A percentile compares a stretch with the other conserved stretches of the same genome.
Evolutionary conservation across 2,113 vertebrate genomes (phyloP).

Genomic region (Nyctereutes procyonoides): DNA sequence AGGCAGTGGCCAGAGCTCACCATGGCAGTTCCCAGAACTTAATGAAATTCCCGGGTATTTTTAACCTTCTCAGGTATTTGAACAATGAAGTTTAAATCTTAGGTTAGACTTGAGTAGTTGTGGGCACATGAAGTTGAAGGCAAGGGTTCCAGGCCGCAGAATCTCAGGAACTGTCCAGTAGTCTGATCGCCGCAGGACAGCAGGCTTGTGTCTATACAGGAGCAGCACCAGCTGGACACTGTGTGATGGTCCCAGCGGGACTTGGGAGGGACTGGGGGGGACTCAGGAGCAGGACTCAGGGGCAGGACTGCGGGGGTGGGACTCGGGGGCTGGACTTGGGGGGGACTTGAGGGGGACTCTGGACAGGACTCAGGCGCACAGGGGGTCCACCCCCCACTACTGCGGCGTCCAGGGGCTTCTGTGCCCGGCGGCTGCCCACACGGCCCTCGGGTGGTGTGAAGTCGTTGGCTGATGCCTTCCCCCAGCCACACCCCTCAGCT

Average conservation of each 20-base stretch:
- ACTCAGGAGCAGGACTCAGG: too few relatives aligned
- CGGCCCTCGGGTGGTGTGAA: rapidly evolving
- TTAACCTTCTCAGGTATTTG: neutral
- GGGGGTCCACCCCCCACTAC: neutral
- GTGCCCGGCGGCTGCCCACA: neutral
- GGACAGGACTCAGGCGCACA: too few relatives aligned
- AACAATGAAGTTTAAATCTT: neutral
- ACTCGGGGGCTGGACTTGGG: neutral
- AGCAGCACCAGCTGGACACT: neutral
- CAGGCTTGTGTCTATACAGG: neutral
- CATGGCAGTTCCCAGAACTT: neutral
- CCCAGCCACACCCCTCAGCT: neutral
- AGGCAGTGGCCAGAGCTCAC: neutral
- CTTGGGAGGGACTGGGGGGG: neutral
- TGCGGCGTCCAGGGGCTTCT: neutral
- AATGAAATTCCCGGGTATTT: neutral
- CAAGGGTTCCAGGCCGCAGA: neutral
- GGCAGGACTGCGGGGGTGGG: neutral
- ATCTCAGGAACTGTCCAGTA: too few relatives aligned
- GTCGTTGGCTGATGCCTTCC: neutral
- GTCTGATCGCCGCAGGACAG: too few relatives aligned
- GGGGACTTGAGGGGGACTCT: too few relatives aligned
- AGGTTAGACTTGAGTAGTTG: neutral
- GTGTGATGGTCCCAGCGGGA: neutral
- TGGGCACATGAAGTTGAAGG: neutral